phyloP scores from a whole-genome alignment of 2,113 vertebrate genomes.

The Onychorhynchus coronatus region DNA sequence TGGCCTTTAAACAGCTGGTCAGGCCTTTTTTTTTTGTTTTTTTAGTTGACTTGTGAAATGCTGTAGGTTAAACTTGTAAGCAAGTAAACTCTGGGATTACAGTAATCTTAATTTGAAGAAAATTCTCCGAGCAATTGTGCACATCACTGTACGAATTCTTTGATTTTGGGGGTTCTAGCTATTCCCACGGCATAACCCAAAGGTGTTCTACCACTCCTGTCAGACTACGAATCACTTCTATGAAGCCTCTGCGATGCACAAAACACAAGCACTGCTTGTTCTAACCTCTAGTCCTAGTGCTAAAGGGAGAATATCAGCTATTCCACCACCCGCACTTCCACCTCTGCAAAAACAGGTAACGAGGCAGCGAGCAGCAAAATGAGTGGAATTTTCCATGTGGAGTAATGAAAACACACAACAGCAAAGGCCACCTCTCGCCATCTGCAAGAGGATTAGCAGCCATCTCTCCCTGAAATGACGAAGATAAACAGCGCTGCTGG shows the following conservation, averaged over 20 bases:
- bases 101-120: background rate
- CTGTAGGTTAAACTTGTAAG: background rate
- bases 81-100: background rate
- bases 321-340: background rate
- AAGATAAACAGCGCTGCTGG: background rate
- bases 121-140: fast-evolving
- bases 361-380: background rate
- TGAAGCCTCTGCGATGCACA: background rate
- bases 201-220: background rate
- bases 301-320: background rate
- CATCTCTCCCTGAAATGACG: background rate
- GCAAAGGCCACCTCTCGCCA: background rate
- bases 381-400: background rate
- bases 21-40: background rate
- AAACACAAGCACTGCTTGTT: background rate
- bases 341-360: background rate
- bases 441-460: background rate
- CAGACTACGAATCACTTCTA: background rate
- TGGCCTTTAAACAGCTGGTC: background rate
- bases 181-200: background rate
- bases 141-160: background rate
- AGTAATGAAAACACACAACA: background rate
- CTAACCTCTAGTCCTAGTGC: background rate
- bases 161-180: fast-evolving
- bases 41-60: background rate